These are phyloP conservation scores for Hemichromis elongatus DNA, from an alignment of 2,113 vertebrate species.

Conservation along the genomic window DNA sequence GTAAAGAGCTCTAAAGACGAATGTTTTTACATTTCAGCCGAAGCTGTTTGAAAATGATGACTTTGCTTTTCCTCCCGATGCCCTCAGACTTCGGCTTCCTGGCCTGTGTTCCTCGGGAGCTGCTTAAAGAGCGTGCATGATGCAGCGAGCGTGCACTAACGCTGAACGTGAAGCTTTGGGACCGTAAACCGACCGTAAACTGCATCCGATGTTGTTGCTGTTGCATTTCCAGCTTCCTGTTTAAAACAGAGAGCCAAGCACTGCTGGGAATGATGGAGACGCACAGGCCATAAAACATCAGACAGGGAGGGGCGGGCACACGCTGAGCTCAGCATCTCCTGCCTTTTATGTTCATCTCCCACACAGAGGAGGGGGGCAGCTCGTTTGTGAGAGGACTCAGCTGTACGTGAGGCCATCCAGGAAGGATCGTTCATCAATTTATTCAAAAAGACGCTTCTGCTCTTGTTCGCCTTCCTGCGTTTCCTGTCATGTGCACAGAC, in stretches of 20 bases:
- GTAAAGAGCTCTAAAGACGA: background rate
- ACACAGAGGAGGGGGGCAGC: background rate
- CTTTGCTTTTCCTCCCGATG: background rate
- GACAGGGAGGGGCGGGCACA: background rate
- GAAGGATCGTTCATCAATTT: background rate
- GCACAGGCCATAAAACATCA: background rate
- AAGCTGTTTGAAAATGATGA: background rate
- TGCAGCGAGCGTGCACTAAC: background rate
- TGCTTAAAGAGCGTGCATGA: background rate
- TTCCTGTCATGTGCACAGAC: background rate
- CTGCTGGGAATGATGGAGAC: background rate
- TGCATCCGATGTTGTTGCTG: background rate
- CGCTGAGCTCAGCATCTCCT: constrained; percentile 42
- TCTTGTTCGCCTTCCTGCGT: background rate
- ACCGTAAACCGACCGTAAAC: background rate
- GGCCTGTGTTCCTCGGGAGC: background rate
- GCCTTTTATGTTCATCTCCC: background rate
- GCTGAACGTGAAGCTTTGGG: background rate
- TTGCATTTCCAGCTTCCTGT: background rate
- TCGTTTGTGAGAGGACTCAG: background rate
- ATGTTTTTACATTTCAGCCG: background rate
- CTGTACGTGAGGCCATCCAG: background rate
- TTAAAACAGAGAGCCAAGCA: background rate
- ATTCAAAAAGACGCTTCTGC: background rate
- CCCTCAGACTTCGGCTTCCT: background rate